Percentiles rank a stretch among this genome's conserved stretches.
Evolutionary conservation across 2,113 vertebrate species (phyloP).

Genomic region (Salvelinus alpinus): DNA sequence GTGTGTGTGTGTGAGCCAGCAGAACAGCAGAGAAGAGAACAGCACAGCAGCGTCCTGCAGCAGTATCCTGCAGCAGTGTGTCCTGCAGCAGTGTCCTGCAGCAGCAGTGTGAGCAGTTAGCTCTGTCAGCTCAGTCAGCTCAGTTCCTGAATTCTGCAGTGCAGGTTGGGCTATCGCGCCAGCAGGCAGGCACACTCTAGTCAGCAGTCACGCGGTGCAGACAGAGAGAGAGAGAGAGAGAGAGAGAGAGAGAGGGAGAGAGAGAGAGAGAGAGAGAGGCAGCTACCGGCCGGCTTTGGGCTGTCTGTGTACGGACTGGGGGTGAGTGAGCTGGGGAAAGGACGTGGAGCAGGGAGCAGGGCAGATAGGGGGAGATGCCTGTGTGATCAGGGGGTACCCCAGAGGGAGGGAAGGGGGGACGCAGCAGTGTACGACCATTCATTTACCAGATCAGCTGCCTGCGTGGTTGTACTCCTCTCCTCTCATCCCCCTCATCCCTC

Average conservation of each 20-base stretch:
- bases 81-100: too few relatives aligned
- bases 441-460: constrained; percentile 44
- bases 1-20: constrained; percentile 47
- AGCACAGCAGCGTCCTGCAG: constrained; percentile 46
- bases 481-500: too few relatives aligned
- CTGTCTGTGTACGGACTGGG: constrained; percentile 17
- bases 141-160: constrained; percentile 70
- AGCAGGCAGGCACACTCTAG: constrained; percentile 8
- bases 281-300: neutral
- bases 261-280: constrained; percentile 6
- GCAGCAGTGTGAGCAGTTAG: too few relatives aligned
- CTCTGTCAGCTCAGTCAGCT: constrained; percentile 39
- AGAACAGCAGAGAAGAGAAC: constrained; percentile 50
- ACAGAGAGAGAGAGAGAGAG: neutral
- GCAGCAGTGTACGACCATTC: constrained; percentile 7
- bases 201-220: constrained; percentile 56
- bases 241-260: constrained; percentile 7
- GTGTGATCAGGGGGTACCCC: constrained; percentile 37
- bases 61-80: constrained; percentile 43
- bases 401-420: constrained; percentile 22
- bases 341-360: neutral
- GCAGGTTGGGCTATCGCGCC: constrained; percentile 48
- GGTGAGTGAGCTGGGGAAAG: constrained; percentile 10
- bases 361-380: constrained; percentile 15
- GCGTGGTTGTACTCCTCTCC: neutral